Conservation (phyloP, 1,140 invertebrate species). For the Drosophila arizonae region DNA sequence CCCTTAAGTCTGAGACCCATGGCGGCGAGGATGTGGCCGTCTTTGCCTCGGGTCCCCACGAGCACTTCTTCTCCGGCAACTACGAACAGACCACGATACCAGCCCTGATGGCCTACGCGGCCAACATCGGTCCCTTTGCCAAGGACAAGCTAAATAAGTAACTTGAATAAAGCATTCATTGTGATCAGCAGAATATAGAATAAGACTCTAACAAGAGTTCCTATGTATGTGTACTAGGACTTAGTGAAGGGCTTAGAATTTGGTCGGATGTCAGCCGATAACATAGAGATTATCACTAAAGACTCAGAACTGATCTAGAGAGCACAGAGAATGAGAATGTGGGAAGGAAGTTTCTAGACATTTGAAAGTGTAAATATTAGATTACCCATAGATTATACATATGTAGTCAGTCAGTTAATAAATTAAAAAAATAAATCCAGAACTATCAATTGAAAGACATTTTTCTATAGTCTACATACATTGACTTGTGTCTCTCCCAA, state of each 20-base stretch:
- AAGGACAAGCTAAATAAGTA: slow-evolving; percentile 46
- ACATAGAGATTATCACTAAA: background rate
- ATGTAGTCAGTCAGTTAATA: too few species aligned
- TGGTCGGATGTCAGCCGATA: background rate
- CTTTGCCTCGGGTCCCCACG: slow-evolving; percentile 86
- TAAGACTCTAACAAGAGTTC: slow-evolving; percentile 10
- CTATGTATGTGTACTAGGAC: background rate
- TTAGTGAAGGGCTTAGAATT: background rate
- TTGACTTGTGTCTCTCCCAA: background rate
- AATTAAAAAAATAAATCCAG: too few species aligned
- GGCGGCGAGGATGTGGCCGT: slow-evolving; percentile 88
- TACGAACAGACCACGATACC: slow-evolving; percentile 87
- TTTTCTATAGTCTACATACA: slow-evolving; percentile 25
- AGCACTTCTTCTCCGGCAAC: slow-evolving; percentile 86
- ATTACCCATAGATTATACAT: too few species aligned
- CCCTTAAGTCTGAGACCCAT: slow-evolving; percentile 86
- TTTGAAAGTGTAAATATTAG: too few species aligned
- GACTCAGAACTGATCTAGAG: too few species aligned
- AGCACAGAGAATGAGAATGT: too few species aligned
- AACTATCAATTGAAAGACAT: too few species aligned
- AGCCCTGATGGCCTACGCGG: slow-evolving; percentile 86
- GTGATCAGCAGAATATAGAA: slow-evolving; percentile 10
- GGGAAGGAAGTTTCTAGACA: too few species aligned
- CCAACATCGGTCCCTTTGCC: slow-evolving; percentile 82
- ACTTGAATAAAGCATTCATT: slow-evolving; percentile 24